A percentile compares a stretch with the other conserved stretches of the same genome.
Conservation (phyloP, 2,888 invertebrate genomes). For the Carabus problematicus region DNA sequence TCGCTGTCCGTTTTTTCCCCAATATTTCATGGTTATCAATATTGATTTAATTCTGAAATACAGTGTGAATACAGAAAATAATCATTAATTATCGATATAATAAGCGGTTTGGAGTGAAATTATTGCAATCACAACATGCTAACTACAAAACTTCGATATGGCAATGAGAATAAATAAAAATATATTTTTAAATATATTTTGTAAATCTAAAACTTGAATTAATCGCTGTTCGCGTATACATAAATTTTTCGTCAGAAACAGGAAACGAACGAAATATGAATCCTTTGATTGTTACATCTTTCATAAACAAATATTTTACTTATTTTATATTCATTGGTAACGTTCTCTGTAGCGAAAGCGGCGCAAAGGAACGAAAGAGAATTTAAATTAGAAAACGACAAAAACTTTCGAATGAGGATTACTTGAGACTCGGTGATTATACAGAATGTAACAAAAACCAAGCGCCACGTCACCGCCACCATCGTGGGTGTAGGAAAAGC, state of each 20-base stretch:
- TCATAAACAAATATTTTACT: slow-evolving; percentile 31
- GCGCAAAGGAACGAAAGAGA: slow-evolving; percentile 35
- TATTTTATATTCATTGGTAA: slow-evolving; percentile 36
- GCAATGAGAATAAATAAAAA: too few relatives aligned
- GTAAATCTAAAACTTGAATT: too few relatives aligned
- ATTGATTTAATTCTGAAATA: too few relatives aligned
- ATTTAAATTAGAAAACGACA: slow-evolving; percentile 39
- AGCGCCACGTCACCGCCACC: neutral
- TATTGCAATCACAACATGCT: too few relatives aligned
- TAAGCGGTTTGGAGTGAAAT: too few relatives aligned
- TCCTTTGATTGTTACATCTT: slow-evolving; percentile 22
- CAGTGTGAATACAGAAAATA: too few relatives aligned
- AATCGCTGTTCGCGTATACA: too few relatives aligned
- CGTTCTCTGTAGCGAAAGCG: slow-evolving; percentile 5
- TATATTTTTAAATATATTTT: too few relatives aligned
- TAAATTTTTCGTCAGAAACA: neutral
- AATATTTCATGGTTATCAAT: too few relatives aligned
- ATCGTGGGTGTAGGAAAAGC: slow-evolving; percentile 29
- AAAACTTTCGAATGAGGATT: slow-evolving; percentile 36
- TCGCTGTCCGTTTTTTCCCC: too few relatives aligned
- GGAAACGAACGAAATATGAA: neutral
- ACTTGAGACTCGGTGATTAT: slow-evolving; percentile 37
- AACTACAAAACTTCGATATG: too few relatives aligned
- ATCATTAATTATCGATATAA: too few relatives aligned
- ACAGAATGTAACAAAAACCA: slow-evolving; percentile 31